phyloP scores from a whole-genome alignment of 2,888 invertebrate species.

The Zaprionus bogoriensis region DNA sequence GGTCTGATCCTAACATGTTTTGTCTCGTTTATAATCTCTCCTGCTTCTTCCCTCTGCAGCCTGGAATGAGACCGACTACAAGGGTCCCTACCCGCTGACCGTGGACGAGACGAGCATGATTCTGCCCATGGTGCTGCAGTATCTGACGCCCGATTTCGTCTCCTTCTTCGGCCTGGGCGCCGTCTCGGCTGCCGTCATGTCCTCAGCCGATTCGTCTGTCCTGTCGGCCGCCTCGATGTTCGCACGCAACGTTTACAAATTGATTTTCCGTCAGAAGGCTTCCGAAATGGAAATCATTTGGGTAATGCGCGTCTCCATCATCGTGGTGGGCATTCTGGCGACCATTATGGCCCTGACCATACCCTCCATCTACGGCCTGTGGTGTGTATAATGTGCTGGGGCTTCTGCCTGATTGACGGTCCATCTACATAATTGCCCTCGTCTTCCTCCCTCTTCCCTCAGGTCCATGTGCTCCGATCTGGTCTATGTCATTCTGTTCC shows the following conservation, averaged over 20 bases:
- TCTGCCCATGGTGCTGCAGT: slow-evolving; percentile 97
- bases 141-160: slow-evolving; percentile 96
- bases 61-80: slow-evolving; percentile 97
- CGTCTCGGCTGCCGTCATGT: slow-evolving; percentile 99
- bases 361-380: slow-evolving; percentile 98
- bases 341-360: slow-evolving; percentile 98
- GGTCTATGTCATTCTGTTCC: slow-evolving; percentile 99
- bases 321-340: slow-evolving; percentile 94
- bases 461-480: slow-evolving; percentile 99
- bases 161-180: slow-evolving; percentile 99
- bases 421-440: slow-evolving; percentile 24
- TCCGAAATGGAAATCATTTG: slow-evolving; percentile 98
- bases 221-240: slow-evolving; percentile 99
- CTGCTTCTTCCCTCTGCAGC: no score
- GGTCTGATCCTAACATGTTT: slow-evolving; percentile 64
- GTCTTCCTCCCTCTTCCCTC: slow-evolving; percentile 3
- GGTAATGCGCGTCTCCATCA: slow-evolving; percentile 96
- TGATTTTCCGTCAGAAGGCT: slow-evolving; percentile 97
- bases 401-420: slow-evolving; percentile 26
- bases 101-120: slow-evolving; percentile 95
- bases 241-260: slow-evolving; percentile 98
- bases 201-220: slow-evolving; percentile 99
- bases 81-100: slow-evolving; percentile 89
- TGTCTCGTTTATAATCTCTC: background rate
- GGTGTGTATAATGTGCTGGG: slow-evolving; percentile 85